Percentiles rank a stretch among this genome's conserved stretches.
Evolutionary conservation across 2,797 vertebrate species (phyloP).

Genomic region (Dallia pectoralis): DNA sequence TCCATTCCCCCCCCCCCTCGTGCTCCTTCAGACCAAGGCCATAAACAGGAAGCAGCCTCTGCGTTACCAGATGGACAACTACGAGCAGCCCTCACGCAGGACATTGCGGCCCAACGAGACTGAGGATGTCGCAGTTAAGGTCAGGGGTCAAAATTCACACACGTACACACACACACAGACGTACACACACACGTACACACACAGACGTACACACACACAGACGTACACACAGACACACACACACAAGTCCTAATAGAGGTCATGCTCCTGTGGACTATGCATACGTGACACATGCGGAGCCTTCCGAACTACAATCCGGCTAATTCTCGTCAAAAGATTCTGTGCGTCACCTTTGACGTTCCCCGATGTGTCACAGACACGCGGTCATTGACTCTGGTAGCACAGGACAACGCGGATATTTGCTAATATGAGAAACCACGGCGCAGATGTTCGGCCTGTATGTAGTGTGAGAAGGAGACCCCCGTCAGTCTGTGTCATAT

Average conservation of each 20-base stretch:
- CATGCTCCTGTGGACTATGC: background rate
- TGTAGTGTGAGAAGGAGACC: background rate
- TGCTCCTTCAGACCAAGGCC: conserved; percentile 90
- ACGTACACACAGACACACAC: background rate
- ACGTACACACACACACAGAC: background rate
- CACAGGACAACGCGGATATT: background rate
- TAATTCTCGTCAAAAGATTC: conserved; percentile 10
- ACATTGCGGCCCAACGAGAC: conserved; percentile 79
- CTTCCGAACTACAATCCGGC: background rate
- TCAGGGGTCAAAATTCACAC: conserved; percentile 56
- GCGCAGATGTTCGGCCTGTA: background rate
- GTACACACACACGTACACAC: background rate
- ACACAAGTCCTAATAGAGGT: conserved; percentile 8
- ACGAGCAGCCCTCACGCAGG: conserved; percentile 81
- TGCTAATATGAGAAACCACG: background rate
- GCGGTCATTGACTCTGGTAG: conserved; percentile 13
- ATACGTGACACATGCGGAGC: background rate
- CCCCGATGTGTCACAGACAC: conserved; percentile 24
- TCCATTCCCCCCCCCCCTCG: conserved; percentile 33
- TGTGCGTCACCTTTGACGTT: conserved; percentile 16
- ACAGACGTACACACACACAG: conserved; percentile 9
- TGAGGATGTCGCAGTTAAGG: conserved; percentile 92
- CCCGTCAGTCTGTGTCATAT: no score
- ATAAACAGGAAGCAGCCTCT: conserved; percentile 94
- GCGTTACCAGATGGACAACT: conserved; percentile 89